Conservation (phyloP, 2,797 vertebrate species). For the Lacerta bilineata region DNA sequence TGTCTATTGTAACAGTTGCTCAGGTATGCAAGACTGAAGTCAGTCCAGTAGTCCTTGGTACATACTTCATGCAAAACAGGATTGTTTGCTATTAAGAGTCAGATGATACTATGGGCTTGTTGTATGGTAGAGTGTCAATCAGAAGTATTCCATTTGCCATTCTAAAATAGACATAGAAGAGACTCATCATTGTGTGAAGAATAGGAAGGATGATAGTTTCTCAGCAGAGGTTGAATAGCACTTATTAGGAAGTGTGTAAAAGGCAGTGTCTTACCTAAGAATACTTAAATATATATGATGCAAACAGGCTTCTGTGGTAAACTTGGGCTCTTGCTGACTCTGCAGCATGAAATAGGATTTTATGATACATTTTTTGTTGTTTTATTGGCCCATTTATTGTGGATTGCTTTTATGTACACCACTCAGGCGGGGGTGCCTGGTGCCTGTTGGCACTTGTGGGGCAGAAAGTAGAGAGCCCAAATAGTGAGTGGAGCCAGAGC, state of each 20-base stretch:
- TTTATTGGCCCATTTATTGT: background rate
- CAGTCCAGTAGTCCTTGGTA: background rate
- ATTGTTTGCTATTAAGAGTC: background rate
- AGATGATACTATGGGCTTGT: background rate
- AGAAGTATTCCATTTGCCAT: background rate
- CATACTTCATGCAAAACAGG: background rate
- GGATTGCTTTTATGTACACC: background rate
- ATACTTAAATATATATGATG: background rate
- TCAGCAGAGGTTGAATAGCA: background rate
- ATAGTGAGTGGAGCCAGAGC: no score
- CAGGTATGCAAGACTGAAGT: slow-evolving; percentile 26
- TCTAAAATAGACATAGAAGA: background rate
- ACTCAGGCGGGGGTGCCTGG: no score
- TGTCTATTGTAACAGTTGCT: slow-evolving; percentile 30
- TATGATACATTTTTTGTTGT: background rate
- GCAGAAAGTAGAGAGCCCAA: no score
- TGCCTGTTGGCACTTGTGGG: no score
- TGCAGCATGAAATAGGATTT: background rate
- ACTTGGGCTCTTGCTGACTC: background rate
- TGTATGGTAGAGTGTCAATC: background rate
- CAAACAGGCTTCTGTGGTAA: background rate
- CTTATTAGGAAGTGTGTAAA: background rate
- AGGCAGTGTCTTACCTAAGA: background rate
- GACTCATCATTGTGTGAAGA: background rate
- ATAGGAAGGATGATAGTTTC: background rate